Evolutionary conservation across 2,113 vertebrate species (phyloP), one percentile per base, ranked within the genome.

Genomic region (Talpa occidentalis): DNA sequence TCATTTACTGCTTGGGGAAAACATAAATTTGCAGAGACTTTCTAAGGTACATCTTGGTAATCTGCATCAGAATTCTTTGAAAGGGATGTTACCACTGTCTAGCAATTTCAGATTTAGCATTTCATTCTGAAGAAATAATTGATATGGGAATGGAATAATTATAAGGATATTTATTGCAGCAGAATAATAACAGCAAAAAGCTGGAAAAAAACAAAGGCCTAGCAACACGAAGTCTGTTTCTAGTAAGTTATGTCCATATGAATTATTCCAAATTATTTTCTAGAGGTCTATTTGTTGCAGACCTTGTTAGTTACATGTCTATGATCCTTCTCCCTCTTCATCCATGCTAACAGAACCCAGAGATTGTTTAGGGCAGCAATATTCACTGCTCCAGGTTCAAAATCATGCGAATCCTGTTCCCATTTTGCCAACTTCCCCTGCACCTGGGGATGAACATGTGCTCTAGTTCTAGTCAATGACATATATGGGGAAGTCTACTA

Each of bases 401-500:
- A 79, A 79, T 79, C 42, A 1, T 24, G 56, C 59, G 21, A 80
- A 47, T 67, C 37, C 56, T 59, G 16, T 81, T 84, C 49, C 32
- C n/a, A 87, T 14, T 52, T 93, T 91, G n/a, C 19, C 62, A 47
- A 59, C 35, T 86, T 32, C 42, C n/a, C 49, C 35, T 86, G 67
- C 10, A 37, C 67, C 10, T 56, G 84, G 19, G 40, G 49, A 56
- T 90, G 59, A n/a, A 62, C 67, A 76, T 86, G 28, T 74, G 67
- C 66, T 81, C 89, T 60, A 93, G 52, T 93, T 79, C 69, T 86
- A 78, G 78, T 72, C 56, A 91, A 22, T 54, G 69, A 94, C 80
- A 88, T 88, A 49, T 67, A 64, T 84, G 60, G 24, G 70, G 16
- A 88, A 42, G n/a, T 85, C 60, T 88, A 35, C 72, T 52, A 56